Percentiles rank a stretch among this genome's conserved stretches.
Evolutionary conservation across 2,113 vertebrate species (phyloP).

Genomic region (Astur gentilis): DNA sequence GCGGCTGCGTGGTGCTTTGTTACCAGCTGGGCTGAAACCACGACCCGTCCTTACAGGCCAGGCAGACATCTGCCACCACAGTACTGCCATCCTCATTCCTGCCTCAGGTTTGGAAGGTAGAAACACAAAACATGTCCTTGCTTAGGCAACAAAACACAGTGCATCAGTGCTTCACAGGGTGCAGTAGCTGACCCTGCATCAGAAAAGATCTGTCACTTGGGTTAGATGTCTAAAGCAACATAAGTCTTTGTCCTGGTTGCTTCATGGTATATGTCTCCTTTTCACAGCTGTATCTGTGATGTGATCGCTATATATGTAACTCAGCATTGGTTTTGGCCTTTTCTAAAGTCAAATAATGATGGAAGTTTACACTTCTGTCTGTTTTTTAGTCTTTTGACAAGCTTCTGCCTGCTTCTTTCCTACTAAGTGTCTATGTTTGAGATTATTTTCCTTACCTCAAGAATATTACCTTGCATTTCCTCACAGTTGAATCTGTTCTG

Average conservation of each 20-base stretch:
- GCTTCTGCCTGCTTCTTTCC: neutral
- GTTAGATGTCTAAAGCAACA: neutral
- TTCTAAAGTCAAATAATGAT: neutral
- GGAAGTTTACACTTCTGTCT: neutral
- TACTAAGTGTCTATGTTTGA: neutral
- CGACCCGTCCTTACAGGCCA: neutral
- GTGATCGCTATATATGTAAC: neutral
- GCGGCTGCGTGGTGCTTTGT: too few species aligned
- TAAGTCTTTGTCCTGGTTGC: neutral
- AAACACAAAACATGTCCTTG: neutral
- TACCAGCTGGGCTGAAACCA: too few species aligned
- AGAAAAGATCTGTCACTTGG: neutral
- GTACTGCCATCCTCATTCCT: neutral
- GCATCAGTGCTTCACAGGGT: neutral
- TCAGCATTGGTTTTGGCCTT: neutral
- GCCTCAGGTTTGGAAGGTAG: neutral
- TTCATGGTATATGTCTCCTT: neutral
- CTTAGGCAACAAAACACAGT: neutral
- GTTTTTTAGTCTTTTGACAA: neutral
- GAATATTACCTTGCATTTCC: neutral
- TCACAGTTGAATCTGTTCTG: neutral
- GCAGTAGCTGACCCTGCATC: neutral
- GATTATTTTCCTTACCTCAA: neutral
- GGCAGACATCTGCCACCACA: neutral
- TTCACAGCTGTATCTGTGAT: neutral